Evolutionary conservation across 2,113 vertebrate genomes (phyloP).

Genomic region (Mystacornis crossleyi): DNA sequence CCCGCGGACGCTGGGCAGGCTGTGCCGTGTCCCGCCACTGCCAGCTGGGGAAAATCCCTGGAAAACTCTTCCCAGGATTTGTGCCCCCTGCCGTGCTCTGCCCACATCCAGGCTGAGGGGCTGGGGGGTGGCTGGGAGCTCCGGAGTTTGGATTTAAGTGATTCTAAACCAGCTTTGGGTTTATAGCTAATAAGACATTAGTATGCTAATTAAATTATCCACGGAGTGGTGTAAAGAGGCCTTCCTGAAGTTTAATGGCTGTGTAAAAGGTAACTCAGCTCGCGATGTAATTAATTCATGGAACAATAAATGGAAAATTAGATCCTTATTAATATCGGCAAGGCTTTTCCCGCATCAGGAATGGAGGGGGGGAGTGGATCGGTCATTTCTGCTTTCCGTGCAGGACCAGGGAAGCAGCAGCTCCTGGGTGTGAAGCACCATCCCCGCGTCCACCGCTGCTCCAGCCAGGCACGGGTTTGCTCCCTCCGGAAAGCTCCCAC

Average conservation of each 20-base stretch:
- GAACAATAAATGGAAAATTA: conserved; percentile 77
- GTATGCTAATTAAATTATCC: conserved; percentile 77
- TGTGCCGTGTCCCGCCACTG: accelerated
- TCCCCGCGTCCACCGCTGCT: background rate
- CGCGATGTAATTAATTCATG: conserved; percentile 74
- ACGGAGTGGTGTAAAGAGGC: conserved; percentile 69
- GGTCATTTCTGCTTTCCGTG: background rate
- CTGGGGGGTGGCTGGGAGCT: conserved; percentile 12
- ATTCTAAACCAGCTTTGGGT: conserved; percentile 67
- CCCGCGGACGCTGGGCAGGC: background rate
- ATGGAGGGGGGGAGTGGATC: background rate
- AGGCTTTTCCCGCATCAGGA: conserved; percentile 54
- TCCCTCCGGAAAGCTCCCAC: background rate
- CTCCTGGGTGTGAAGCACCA: background rate
- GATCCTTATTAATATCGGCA: conserved; percentile 72
- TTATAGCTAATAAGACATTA: conserved; percentile 70
- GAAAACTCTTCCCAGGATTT: background rate
- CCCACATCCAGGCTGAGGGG: background rate
- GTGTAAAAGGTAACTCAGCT: conserved; percentile 72
- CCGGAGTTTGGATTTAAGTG: conserved; percentile 61
- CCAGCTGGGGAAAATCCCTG: background rate
- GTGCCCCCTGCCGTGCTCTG: accelerated
- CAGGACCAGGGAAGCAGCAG: background rate
- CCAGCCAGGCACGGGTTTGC: background rate
- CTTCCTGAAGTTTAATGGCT: conserved; percentile 76